Base-by-base conservation (phyloP, 1,140 invertebrate species). In the Dolichoris vasculosae region DNA sequence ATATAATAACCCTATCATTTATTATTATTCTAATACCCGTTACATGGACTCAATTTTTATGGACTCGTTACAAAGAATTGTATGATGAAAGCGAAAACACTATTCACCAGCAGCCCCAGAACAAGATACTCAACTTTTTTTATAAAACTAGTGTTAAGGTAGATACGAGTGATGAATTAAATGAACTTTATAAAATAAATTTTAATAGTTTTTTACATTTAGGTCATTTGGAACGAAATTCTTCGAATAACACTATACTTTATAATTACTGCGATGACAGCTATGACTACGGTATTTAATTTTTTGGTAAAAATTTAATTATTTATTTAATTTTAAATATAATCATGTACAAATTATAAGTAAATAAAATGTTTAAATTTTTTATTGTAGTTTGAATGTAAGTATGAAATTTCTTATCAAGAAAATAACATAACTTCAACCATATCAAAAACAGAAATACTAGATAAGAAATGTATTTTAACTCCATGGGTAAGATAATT, bases 231-330 rank as follows among this genome's bases (percentile, higher is more conserved):
- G 89, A 96, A 94, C 86, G 94, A 95, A 2, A 89, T 92, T 64
- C 91, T 95, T 20, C 94, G 97, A 79, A 95, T 95, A 4, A 84
- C 92, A 1, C 93, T 97, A 8, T 97, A 97, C 88, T 88, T 96
- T 9, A 86, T 95, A 1, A 94, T 97, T 59, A 95, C 95, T 69
- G 85, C 94, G 17, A 94, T 95, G 80, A 92, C 97, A 51, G 94
- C 95, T 67, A 90, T 93, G 9, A 96, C 95, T 81, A 95, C 96
- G 7, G 94, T 97, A 78, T 94, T 96, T 46, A 96, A 96, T 89
- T 91, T 95, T 89, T 86, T 95, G 90, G 94, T 95, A 91, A 93
- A n/a, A 7, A 91, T 89, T 30, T 71, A n/a, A 76, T 67, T 83
- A 73, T 43, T 59, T 59, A 59, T 26, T 59, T 26, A 26, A 4